These are phyloP conservation scores for Acanthisitta chloris DNA, from an alignment of 2,113 vertebrate genomes.

Conservation along the genomic window DNA sequence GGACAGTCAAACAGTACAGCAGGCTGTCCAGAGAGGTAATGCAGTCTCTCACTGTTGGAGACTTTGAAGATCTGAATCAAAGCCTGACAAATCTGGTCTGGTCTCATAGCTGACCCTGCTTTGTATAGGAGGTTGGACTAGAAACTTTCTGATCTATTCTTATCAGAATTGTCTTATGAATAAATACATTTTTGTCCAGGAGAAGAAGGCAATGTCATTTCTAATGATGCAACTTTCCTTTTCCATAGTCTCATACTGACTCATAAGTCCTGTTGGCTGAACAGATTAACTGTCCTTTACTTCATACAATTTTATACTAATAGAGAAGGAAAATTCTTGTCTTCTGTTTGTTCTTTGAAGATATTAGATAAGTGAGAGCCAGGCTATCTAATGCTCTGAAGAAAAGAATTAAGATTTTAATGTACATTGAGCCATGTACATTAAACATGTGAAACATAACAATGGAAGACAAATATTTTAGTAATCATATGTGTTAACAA, in stretches of 20 bases:
- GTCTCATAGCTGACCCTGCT: not conserved
- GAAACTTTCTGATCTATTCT: not conserved
- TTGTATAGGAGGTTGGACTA: not conserved
- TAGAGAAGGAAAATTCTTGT: not conserved
- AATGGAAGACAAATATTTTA: not conserved
- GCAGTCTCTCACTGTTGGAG: not conserved
- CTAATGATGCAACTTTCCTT: not conserved
- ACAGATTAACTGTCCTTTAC: not conserved
- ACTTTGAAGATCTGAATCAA: not conserved
- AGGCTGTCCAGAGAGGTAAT: not conserved
- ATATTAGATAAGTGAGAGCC: not conserved
- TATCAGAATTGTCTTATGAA: not conserved
- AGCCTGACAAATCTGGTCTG: not conserved
- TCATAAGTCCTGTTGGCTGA: not conserved
- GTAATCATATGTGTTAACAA: not conserved
- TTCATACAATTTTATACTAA: not conserved
- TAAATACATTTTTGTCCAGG: not conserved
- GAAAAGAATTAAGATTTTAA: not conserved
- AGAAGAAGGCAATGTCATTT: not conserved
- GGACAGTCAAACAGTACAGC: not conserved
- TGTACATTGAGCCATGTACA: not conserved
- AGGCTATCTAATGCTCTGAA: not conserved
- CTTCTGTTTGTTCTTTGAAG: not conserved
- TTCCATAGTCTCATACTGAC: not conserved
- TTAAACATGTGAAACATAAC: not conserved